A percentile compares a stretch with the other conserved stretches of the same genome.
These are phyloP conservation scores for Bujurquina vittata DNA, from an alignment of 2,113 vertebrate species.

Conservation along the genomic window DNA sequence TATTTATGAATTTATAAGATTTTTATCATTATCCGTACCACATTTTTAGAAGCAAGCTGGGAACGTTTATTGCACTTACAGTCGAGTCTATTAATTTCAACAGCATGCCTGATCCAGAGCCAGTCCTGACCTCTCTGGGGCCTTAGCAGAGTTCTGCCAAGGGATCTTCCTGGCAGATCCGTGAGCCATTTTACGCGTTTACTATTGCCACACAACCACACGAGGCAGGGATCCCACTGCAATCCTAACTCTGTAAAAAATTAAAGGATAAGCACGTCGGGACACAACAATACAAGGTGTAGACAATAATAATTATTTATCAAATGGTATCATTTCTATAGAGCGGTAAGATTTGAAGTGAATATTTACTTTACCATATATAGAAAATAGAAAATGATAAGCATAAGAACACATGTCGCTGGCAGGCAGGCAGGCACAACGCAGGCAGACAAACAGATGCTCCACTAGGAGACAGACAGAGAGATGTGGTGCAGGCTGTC, in stretches of 20 bases:
- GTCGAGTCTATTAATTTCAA: background rate
- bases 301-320: background rate
- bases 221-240: background rate
- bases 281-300: background rate
- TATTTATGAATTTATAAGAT: background rate
- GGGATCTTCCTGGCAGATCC: background rate
- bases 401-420: no score
- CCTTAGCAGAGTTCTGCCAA: background rate
- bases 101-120: background rate
- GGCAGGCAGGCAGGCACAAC: no score
- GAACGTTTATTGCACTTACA: background rate
- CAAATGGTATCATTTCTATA: background rate
- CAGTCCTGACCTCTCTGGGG: background rate
- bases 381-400: no score
- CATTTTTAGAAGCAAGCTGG: background rate
- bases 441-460: no score
- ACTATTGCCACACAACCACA: background rate
- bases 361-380: background rate
- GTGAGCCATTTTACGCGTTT: background rate
- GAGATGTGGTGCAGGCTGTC: no score
- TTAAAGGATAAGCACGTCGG: background rate
- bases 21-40: background rate
- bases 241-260: background rate
- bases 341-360: background rate
- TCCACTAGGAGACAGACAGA: no score